Percentiles rank a stretch among this genome's conserved stretches.
These are phyloP conservation scores for Porites rus DNA, from an alignment of 92 coral and sea anemone genomes.

Conservation along the genomic window DNA sequence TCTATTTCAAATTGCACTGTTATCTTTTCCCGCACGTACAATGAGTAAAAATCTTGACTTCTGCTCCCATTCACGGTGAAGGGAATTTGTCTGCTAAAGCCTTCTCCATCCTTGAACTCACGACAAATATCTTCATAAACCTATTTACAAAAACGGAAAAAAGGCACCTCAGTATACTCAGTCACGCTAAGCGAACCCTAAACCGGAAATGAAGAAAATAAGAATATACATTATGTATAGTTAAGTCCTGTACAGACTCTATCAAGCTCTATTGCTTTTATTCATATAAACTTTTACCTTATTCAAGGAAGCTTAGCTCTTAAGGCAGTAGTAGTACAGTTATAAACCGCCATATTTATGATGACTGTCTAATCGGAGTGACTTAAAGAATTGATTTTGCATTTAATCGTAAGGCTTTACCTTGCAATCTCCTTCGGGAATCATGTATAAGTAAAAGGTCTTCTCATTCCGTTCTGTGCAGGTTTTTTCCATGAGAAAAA, in stretches of 20 bases:
- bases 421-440: conserved; percentile 2
- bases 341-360: too few species aligned
- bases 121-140: background rate
- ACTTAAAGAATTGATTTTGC: background rate
- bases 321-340: too few species aligned
- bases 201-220: too few species aligned
- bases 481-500: conserved; percentile 7
- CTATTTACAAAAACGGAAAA: background rate
- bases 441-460: background rate
- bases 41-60: background rate
- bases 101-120: background rate
- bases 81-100: conserved; percentile 11
- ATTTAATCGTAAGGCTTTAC: background rate
- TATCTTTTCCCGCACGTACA: background rate
- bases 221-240: too few species aligned
- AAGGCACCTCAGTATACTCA: background rate
- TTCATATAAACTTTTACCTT: too few species aligned
- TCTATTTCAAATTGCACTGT: conserved; percentile 10
- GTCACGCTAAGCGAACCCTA: too few species aligned
- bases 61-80: background rate
- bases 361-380: too few species aligned
- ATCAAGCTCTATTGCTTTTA: too few species aligned
- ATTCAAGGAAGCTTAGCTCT: too few species aligned
- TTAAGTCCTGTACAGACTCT: too few species aligned
- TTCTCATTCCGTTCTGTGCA: background rate